Base-by-base conservation (phyloP, 1,140 invertebrate species). In the Manduca sexta region DNA sequence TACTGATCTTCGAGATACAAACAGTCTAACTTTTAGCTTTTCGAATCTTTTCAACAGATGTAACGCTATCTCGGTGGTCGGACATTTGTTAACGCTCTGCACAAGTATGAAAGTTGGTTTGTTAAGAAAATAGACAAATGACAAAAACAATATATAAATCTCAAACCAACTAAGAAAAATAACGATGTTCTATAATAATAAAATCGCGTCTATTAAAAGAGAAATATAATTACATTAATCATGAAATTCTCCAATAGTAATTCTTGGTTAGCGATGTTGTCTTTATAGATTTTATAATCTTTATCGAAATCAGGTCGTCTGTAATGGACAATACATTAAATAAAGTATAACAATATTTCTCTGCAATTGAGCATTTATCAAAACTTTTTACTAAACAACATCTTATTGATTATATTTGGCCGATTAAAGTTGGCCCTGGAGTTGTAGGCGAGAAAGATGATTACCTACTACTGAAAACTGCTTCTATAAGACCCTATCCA, bases 221-320 rank as follows among this genome's bases (percentile, higher is more conserved):
- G 8, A 26, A 26, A 15, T 30, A 37, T 42, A 64, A 41, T 75
- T 79, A 91, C 90, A 45, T 48, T 62, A 12, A 85, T 85, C 78
- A 85, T 80, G 46, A 83, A 85, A 43, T 82, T 85, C 43, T 91
- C 88, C 52, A 94, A 75, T 16, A 92, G 86, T 38, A 89, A 69
- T 77, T 96, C 93, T 1, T 93, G 90, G 45, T 92, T 90, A 1
- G 86, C 86, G 3, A 95, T 89, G 29, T 86, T 84, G 45, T 90
- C 88, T 52, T 92, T 91, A 67, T 94, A 96, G n/a, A 90, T 87
- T 37, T 91, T 90, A 69, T 92, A 95, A 76, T 96, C 94, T 21
- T 84, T 85, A 60, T 95, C 92, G 71, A 96, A 96, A 66, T 85
- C 82, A 0, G 78, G 75, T 17, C 78, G 73, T 41, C 82, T 85